Conservation (phyloP, 2,797 vertebrate genomes). For the Protonibea diacanthus region DNA sequence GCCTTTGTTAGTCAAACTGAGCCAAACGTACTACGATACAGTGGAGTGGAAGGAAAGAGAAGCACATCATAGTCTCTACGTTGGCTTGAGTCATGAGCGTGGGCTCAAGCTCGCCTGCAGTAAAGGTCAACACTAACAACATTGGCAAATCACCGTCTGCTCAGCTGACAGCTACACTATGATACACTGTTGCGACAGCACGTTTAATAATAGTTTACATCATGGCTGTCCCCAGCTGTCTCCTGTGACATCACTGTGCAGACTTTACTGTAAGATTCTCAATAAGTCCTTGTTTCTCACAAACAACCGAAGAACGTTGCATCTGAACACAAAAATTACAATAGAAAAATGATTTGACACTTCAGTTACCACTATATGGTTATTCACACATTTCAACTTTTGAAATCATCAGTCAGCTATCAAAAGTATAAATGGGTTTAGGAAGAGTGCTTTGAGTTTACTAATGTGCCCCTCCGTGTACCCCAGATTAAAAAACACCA, state of each 20-base stretch:
- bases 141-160: constrained; percentile 22
- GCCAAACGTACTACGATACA: constrained; percentile 23
- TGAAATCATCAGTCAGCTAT: constrained; percentile 74
- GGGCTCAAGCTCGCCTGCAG: constrained; percentile 22
- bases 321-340: constrained; percentile 73
- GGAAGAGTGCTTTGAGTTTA: constrained; percentile 62
- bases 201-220: constrained; percentile 47
- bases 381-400: constrained; percentile 75
- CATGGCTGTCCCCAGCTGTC: neutral
- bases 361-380: constrained; percentile 71
- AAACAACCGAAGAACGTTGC: constrained; percentile 70
- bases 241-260: constrained; percentile 57
- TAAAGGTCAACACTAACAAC: constrained; percentile 37
- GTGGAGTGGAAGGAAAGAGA: constrained; percentile 46
- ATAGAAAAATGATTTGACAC: constrained; percentile 75
- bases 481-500: constrained; percentile 70
- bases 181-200: constrained; percentile 43
- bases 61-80: constrained; percentile 45
- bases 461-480: constrained; percentile 48
- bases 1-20: constrained; percentile 44
- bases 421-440: constrained; percentile 77
- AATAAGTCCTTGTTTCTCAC: constrained; percentile 58
- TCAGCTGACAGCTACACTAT: constrained; percentile 56
- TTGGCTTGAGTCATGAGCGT: constrained; percentile 27
- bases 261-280: constrained; percentile 30